Evolutionary conservation across 2,113 vertebrate genomes (phyloP).

Genomic region (Varanus komodoensis): DNA sequence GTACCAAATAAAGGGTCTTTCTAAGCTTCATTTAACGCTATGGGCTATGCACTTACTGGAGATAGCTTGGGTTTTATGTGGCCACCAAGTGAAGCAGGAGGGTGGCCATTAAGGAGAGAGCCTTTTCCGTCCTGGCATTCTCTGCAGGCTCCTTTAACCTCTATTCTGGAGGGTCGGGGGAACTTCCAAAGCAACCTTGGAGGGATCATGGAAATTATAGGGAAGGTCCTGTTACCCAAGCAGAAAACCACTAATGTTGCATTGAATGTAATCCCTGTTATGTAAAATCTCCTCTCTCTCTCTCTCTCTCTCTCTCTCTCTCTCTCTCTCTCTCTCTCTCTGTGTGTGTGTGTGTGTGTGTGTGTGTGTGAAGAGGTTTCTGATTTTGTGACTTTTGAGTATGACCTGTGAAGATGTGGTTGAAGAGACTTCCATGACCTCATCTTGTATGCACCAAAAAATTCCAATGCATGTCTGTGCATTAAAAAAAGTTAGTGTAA

Average conservation of each 20-base stretch:
- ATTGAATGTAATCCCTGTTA: neutral
- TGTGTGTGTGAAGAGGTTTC: constrained; percentile 12
- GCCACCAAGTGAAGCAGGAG: no score
- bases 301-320: no score
- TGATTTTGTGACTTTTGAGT: constrained; percentile 53
- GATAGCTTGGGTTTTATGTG: neutral
- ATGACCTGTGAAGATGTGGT: constrained; percentile 54
- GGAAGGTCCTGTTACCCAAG: neutral
- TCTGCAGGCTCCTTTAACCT: neutral
- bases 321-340: no score
- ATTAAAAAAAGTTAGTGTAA: constrained; percentile 69
- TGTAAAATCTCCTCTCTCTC: neutral
- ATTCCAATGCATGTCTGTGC: constrained; percentile 59
- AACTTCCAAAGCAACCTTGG: neutral
- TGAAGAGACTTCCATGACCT: constrained; percentile 35
- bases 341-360: neutral
- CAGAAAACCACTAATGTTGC: neutral
- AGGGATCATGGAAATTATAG: neutral
- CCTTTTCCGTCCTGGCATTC: neutral
- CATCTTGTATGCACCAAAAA: constrained; percentile 32
- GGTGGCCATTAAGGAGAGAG: no score
- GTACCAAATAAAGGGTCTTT: neutral
- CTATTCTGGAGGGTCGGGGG: neutral
- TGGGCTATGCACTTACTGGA: constrained; percentile 25
- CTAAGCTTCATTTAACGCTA: constrained; percentile 31